Evolutionary conservation across 2,888 invertebrate species (phyloP).

Genomic region (Oasisia sp.): DNA sequence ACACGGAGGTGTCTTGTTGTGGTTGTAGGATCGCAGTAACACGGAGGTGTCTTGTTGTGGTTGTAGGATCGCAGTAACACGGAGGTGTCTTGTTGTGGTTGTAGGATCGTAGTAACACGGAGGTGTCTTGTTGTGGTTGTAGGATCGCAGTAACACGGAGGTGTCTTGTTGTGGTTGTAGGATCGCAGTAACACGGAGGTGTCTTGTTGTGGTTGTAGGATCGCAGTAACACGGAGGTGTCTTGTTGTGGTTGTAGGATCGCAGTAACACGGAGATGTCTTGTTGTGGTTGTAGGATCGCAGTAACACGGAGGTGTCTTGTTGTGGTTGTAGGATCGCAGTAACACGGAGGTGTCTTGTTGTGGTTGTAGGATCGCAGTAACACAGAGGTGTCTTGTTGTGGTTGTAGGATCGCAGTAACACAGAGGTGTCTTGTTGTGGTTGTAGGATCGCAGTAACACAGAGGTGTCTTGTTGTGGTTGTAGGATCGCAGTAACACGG

Average conservation of each 20-base stretch:
- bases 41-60: conserved; percentile 81
- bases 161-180: conserved; percentile 77
- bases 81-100: conserved; percentile 76
- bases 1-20: conserved; percentile 83
- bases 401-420: conserved; percentile 80
- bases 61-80: conserved; percentile 85
- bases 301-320: conserved; percentile 88
- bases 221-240: conserved; percentile 85
- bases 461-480: conserved; percentile 76
- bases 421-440: conserved; percentile 81
- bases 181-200: conserved; percentile 87
- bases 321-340: conserved; percentile 75
- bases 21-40: conserved; percentile 80
- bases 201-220: conserved; percentile 78
- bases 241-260: conserved; percentile 78
- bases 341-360: conserved; percentile 86
- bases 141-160: conserved; percentile 88
- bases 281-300: conserved; percentile 78
- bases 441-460: conserved; percentile 85
- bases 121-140: conserved; percentile 75
- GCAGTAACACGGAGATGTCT: conserved; percentile 85
- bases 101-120: conserved; percentile 86
- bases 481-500: conserved; percentile 86
- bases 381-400: conserved; percentile 83
- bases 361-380: conserved; percentile 77